Percentiles rank a stretch among this genome's conserved stretches.
Conservation (phyloP, 2,113 vertebrate species). For the Anser cygnoides region DNA sequence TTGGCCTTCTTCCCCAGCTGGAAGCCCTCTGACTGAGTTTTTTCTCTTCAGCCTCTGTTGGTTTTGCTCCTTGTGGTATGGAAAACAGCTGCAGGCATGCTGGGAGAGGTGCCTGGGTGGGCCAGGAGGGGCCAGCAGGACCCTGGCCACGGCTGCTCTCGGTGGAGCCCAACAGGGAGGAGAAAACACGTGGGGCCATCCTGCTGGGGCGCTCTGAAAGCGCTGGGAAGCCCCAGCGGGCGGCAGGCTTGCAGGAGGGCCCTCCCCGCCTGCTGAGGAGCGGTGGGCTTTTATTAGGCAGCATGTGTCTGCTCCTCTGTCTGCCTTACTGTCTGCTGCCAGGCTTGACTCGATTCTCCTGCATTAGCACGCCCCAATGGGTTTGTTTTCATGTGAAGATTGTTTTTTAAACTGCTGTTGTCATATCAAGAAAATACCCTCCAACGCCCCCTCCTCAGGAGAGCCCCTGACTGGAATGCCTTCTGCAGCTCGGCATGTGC, state of each 20-base stretch:
- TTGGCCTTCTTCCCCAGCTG: background rate
- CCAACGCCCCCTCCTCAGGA: too few species aligned
- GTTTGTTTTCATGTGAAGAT: background rate
- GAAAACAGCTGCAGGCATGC: background rate
- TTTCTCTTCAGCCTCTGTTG: background rate
- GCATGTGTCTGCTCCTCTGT: background rate
- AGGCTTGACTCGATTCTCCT: background rate
- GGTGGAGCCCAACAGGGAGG: too few species aligned
- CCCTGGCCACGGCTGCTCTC: too few species aligned
- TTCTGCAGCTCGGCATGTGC: rapidly evolving
- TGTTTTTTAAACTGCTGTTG: background rate
- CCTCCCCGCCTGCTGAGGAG: too few species aligned
- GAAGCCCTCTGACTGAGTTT: background rate
- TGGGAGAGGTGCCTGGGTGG: background rate
- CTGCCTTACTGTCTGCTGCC: background rate
- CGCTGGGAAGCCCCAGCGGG: too few species aligned
- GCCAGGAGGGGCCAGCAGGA: too few species aligned
- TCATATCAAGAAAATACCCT: background rate
- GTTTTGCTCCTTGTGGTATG: background rate
- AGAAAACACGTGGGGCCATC: too few species aligned
- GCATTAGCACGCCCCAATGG: background rate
- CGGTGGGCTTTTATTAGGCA: background rate
- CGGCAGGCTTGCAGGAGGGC: too few species aligned
- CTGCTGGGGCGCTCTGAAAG: too few species aligned
- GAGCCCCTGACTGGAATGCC: background rate